phyloP scores from a whole-genome alignment of 2,113 vertebrate genomes.

The Pampusana beccarii region DNA sequence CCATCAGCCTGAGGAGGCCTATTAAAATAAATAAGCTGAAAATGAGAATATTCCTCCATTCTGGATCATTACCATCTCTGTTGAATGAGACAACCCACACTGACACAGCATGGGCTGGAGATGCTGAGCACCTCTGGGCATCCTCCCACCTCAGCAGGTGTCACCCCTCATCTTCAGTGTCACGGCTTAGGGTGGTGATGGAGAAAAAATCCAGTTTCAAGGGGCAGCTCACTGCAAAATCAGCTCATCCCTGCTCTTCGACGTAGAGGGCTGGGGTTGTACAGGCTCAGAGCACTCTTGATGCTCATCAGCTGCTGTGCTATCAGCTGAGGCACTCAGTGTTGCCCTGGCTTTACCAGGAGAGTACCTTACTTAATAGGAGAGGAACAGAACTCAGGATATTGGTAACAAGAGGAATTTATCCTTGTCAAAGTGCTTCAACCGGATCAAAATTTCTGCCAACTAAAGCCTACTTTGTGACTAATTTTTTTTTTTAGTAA shows the following conservation, averaged over 20 bases:
- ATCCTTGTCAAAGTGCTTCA: neutral
- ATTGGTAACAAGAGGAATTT: neutral
- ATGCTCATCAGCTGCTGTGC: neutral
- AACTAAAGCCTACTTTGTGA: neutral
- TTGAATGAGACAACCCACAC: neutral
- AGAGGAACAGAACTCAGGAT: neutral
- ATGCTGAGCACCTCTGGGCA: neutral
- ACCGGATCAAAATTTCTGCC: neutral
- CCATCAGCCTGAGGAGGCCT: neutral
- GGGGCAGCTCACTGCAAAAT: neutral
- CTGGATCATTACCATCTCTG: rapidly evolving
- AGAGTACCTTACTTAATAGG: neutral
- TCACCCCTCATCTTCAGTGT: neutral
- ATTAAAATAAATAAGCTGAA: neutral
- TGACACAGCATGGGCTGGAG: neutral
- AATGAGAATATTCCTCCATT: neutral
- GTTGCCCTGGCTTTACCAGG: neutral
- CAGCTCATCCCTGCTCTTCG: neutral
- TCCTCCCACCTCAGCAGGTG: neutral
- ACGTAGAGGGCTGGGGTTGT: rapidly evolving
- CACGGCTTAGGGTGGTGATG: neutral
- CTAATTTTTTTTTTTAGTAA: neutral
- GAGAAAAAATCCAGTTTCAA: neutral
- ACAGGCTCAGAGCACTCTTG: neutral
- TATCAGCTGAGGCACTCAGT: neutral